These are phyloP conservation scores for Sebastes cheni DNA, from an alignment of 2,797 vertebrate species.

Conservation along the genomic window DNA sequence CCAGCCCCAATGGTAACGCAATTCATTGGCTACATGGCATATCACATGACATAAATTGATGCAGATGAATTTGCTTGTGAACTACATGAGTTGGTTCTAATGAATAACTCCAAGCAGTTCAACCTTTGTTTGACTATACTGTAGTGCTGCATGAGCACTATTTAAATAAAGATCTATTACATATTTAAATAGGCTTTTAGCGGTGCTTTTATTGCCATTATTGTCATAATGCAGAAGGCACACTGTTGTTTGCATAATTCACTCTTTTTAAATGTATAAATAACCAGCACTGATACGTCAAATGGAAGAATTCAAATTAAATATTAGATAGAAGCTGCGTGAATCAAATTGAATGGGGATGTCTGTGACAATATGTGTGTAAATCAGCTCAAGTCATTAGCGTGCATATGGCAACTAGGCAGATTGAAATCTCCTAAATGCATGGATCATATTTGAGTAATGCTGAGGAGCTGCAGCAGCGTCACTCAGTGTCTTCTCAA, in stretches of 20 bases:
- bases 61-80: background rate
- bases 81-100: background rate
- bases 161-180: background rate
- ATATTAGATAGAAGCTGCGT: background rate
- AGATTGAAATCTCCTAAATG: slow-evolving; percentile 7
- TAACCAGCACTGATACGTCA: background rate
- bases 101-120: background rate
- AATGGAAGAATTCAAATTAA: background rate
- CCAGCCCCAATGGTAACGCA: background rate
- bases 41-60: background rate
- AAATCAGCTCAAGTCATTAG: slow-evolving; percentile 14
- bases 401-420: background rate
- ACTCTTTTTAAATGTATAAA: background rate
- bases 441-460: slow-evolving; percentile 1
- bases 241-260: background rate
- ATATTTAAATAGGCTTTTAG: background rate
- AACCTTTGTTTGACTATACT: background rate
- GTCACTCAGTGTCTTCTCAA: background rate
- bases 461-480: background rate
- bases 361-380: background rate
- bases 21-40: background rate
- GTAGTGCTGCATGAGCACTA: background rate
- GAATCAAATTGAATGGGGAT: background rate
- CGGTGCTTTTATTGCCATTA: background rate
- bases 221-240: background rate